Evolutionary conservation across 2,797 vertebrate genomes (phyloP).

Genomic region (Epinephelus coioides): DNA sequence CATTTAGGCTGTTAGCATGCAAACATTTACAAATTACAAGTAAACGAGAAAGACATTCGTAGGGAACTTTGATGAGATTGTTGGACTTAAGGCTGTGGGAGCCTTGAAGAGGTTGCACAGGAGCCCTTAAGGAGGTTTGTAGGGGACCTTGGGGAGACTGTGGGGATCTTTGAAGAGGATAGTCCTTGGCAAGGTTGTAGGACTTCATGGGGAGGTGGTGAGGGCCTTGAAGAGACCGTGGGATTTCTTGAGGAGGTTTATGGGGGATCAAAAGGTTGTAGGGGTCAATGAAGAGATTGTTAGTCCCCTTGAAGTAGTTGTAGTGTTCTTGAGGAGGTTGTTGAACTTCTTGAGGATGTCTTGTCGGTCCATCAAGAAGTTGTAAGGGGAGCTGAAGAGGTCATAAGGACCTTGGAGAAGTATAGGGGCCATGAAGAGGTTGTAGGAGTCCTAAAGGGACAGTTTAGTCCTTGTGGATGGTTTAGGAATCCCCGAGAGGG

Average conservation of each 20-base stretch:
- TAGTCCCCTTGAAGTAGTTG: background rate
- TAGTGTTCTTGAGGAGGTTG: too few species aligned
- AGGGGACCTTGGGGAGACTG: background rate
- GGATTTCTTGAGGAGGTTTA: background rate
- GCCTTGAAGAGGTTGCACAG: background rate
- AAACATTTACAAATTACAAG: background rate
- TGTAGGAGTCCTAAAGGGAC: too few species aligned
- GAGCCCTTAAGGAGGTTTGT: too few species aligned
- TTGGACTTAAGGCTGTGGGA: background rate
- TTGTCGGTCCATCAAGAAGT: too few species aligned
- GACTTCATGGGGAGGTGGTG: background rate
- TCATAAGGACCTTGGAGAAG: too few species aligned
- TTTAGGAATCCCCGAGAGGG: too few species aligned
- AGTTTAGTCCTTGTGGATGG: too few species aligned
- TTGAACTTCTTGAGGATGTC: too few species aligned
- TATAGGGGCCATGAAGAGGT: too few species aligned
- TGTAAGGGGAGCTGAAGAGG: too few species aligned
- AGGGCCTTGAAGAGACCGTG: background rate
- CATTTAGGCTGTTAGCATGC: too few species aligned
- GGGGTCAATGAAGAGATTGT: too few species aligned
- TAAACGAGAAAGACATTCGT: background rate
- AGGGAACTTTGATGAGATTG: background rate
- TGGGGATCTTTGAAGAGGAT: background rate
- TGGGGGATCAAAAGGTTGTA: background rate
- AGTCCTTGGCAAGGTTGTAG: background rate